Evolutionary conservation across 2,797 vertebrate genomes (phyloP), one percentile per base, ranked within the genome.

Genomic region (Cephalopachus bancanus): DNA sequence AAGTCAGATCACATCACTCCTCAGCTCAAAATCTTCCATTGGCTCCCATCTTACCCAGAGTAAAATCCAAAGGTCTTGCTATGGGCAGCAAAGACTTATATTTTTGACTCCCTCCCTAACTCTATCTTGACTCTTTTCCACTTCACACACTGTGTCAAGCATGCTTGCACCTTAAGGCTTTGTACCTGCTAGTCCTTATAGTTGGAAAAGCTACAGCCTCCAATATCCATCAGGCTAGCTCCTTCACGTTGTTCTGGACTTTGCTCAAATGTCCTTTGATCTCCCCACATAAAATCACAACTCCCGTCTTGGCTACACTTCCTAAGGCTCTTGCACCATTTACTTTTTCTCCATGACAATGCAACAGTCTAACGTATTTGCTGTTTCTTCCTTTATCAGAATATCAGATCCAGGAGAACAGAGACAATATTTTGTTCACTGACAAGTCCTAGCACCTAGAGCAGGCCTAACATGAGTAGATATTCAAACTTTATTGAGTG

Each of bases 311-410:
- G 69, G n/a, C 16, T 72, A 51, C n/a, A 37, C 51, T 96, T 16
- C 10, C 28, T 83, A 1, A n/a, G 60, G 55, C 49, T 67, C 89
- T 65, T n/a, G 60, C n/a, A n/a, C 51, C 44, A 10, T 91, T 94
- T 79, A 72, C n/a, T 75, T 69, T 67, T 75, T 33, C 75, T 83
- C 88, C 1, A 3, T 9, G 6, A 4, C n/a, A 9, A 30, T 71
- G 14, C 24, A 53, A 11, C 75, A 69, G 69, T 78, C 51, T 89
- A 60, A 83, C 16, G 16, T n/a, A 55, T 1, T 0, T 28, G 5
- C 30, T 65, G 6, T 96, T 83, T 79, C 64, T 89, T n/a, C 59
- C 14, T 93, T 80, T 60, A 57, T 49, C 55, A 30, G n/a, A 89
- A 87, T 1, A 17, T 83, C 57, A 85, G 33, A 62, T 53, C 80